Conservation (phyloP, 2,113 vertebrate genomes). For the Serinus canaria region DNA sequence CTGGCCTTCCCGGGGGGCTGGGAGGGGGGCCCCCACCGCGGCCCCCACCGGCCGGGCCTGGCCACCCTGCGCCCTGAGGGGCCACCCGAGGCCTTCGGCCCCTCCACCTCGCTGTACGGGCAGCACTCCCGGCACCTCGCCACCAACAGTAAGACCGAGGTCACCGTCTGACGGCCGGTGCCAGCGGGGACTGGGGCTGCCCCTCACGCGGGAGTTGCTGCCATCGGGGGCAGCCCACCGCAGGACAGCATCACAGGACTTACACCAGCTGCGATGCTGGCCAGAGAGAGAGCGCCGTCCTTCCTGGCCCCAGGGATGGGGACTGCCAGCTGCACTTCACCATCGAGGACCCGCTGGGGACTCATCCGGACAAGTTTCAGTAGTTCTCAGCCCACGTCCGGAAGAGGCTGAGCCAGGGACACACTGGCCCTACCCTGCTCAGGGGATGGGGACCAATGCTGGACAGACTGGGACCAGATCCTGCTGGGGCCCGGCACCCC, state of each 20-base stretch:
- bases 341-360: accelerated
- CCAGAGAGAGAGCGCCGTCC: accelerated
- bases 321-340: not conserved
- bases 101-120: conserved; percentile 69
- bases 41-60: conserved; percentile 61
- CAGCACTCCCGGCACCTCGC: conserved; percentile 75
- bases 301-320: not conserved
- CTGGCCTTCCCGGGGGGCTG: conserved; percentile 78
- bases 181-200: not conserved
- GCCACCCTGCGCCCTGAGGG: conserved; percentile 82
- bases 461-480: not conserved
- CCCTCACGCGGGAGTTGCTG: accelerated
- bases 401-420: not conserved
- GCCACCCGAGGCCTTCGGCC: conserved; percentile 81
- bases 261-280: accelerated
- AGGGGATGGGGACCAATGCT: accelerated
- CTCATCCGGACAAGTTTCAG: accelerated
- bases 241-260: not conserved
- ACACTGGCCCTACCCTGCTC: accelerated
- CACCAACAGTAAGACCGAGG: conserved; percentile 97
- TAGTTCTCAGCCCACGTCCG: accelerated
- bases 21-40: conserved; percentile 73
- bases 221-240: accelerated
- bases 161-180: conserved; percentile 83
- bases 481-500: not conserved